Evolutionary conservation across 2,888 invertebrate species (phyloP), one percentile per base, ranked within the genome.

Genomic region (Tryphoninae sp.): DNA sequence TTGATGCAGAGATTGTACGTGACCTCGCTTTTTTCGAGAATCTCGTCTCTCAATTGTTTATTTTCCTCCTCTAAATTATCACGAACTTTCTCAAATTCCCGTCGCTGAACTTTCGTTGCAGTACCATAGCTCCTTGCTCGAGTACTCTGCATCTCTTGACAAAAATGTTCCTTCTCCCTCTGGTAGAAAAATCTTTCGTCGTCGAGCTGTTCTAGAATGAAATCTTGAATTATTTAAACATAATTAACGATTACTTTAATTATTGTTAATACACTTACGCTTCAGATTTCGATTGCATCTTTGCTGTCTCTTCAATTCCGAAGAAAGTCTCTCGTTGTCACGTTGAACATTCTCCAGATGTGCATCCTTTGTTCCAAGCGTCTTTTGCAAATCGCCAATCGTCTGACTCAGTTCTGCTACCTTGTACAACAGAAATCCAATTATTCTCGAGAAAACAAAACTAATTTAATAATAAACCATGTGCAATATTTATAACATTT

Each of bases 171-270:
- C 85, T 94, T 94, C 87, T 94, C 94, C 86, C 93, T 93, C 82
- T 92, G 93, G 87, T 94, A 93, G 86, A 93, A 93, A 79, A 92
- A 92, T 87, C 94, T 92, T 89, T 94, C 94, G 83, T 94, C 93
- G 81, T 93, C 92, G 82, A 94, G 88, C 88, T 94, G 94, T 89
- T 94, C 89, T 89, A 81, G 82, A 89, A 88, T 84, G 22, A 84
- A 84, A 83, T 55, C 19, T 77, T 45, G 59, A 33, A 74, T 80
- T 68, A 80, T 78, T 71, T 74, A 53, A 62, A 45, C 77, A 64
- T 64, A 26, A 22, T 67, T 42, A 19, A n/a, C 59, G 6, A 9
- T 65, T 26, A 13, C 6, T 7, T 13, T 6, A 6, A 11, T 40
- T n/a, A 49, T 69, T 9, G 65, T 55, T 59, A 23, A 61, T 64